phyloP scores from a whole-genome alignment of 2,113 vertebrate species.

The Paramormyrops kingsleyae region DNA sequence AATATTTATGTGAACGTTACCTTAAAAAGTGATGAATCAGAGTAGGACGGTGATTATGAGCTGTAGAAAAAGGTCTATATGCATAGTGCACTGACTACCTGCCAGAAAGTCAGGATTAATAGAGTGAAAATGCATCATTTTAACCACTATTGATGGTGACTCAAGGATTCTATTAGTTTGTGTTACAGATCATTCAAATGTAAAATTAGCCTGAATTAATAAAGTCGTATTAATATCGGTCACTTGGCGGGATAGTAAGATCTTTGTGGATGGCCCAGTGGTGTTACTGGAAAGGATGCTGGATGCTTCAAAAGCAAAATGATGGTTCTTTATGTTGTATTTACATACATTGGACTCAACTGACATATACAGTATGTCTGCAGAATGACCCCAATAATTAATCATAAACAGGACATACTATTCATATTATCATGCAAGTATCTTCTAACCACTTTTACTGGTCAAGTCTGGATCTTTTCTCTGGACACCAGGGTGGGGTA shows the following conservation, averaged over 20 bases:
- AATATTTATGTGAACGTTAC: neutral
- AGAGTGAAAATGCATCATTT: neutral
- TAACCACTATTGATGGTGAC: neutral
- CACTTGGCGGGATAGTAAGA: neutral
- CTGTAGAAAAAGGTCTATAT: neutral
- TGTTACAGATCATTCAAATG: neutral
- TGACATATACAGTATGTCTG: neutral
- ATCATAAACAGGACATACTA: neutral
- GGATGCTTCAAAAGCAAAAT: neutral
- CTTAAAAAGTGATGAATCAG: neutral
- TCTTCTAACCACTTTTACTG: neutral
- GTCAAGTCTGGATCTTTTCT: neutral
- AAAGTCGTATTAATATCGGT: neutral
- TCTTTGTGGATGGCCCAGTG: neutral
- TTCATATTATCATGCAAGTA: neutral
- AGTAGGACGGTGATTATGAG: neutral
- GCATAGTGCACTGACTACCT: neutral
- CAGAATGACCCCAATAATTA: neutral
- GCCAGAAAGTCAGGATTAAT: neutral
- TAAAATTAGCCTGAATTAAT: neutral
- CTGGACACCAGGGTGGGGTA: neutral
- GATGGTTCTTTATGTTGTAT: neutral
- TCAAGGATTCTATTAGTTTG: neutral
- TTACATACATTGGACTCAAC: neutral
- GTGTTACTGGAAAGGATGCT: neutral